Conservation (phyloP, 1,140 invertebrate species). For the Sycobia sp. region DNA sequence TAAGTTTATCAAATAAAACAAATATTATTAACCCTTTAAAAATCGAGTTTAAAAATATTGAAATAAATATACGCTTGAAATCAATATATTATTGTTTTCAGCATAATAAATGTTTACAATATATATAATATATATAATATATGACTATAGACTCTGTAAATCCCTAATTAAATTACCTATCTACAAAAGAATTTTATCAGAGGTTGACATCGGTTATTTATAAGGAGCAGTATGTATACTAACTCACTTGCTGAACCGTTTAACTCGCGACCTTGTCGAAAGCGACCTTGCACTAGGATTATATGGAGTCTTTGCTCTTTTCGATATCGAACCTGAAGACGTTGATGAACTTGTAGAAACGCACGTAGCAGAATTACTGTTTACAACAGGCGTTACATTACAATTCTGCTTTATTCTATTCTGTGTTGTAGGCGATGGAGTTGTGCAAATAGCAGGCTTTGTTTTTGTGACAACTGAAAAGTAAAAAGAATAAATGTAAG, state of each 20-base stretch:
- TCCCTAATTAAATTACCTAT: constrained; percentile 20
- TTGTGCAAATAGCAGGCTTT: constrained; percentile 9
- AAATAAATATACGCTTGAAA: neutral
- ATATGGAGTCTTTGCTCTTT: constrained; percentile 52
- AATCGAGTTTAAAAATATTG: neutral
- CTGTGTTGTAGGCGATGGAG: constrained; percentile 33
- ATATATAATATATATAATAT: neutral
- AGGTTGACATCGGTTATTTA: neutral
- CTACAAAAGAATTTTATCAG: constrained; percentile 19
- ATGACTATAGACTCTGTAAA: constrained; percentile 20
- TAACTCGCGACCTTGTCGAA: constrained; percentile 55
- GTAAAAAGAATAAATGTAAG: too few relatives aligned
- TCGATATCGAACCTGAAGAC: constrained; percentile 41
- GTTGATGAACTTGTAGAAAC: constrained; percentile 1
- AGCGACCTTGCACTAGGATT: constrained; percentile 50
- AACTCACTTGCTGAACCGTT: constrained; percentile 55
- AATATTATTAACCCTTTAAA: too few relatives aligned
- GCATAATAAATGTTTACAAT: neutral
- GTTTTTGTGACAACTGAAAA: constrained; percentile 11
- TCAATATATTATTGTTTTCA: constrained; percentile 3
- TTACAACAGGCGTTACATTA: neutral
- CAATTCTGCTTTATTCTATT: constrained; percentile 39
- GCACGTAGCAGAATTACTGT: neutral
- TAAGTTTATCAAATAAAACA: too few relatives aligned
- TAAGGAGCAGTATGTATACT: neutral